Conservation (phyloP, 2,113 vertebrate genomes). For the Epinephelus cyanopodus region DNA sequence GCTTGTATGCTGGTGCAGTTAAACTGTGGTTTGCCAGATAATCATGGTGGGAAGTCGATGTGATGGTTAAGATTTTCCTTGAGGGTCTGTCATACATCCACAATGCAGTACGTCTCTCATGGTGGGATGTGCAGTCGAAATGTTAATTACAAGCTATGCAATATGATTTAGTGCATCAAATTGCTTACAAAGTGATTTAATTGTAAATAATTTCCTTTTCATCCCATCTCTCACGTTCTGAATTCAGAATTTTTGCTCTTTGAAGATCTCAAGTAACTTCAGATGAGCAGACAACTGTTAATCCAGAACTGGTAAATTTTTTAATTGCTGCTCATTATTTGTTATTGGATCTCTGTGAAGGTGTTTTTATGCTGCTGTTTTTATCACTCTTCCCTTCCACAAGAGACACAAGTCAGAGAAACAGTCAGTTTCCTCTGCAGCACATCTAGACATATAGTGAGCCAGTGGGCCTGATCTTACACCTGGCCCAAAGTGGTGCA, state of each 20-base stretch:
- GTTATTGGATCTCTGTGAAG: not conserved
- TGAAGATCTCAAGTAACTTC: not conserved
- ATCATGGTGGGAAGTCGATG: not conserved
- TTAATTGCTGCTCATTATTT: not conserved
- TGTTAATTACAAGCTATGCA: slow-evolving; percentile 1
- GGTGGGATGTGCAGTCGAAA: slow-evolving; percentile 5
- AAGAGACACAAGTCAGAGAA: not conserved
- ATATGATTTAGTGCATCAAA: not conserved
- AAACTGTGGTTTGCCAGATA: not conserved
- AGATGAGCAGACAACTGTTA: not conserved
- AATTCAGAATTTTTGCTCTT: not conserved
- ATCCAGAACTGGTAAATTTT: not conserved
- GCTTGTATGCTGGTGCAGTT: not conserved
- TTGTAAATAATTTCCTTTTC: not conserved
- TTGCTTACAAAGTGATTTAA: not conserved
- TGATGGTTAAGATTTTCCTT: slow-evolving; percentile 1
- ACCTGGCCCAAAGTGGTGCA: too few species aligned
- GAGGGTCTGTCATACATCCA: not conserved
- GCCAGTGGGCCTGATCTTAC: too few species aligned
- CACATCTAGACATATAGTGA: too few species aligned
- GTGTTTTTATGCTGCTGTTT: slow-evolving; percentile 4
- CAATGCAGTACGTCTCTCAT: not conserved
- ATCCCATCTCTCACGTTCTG: slow-evolving; percentile 4
- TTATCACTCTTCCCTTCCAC: not conserved
- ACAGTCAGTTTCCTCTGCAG: not conserved